Evolutionary conservation across 2,797 vertebrate species (phyloP), one percentile per base, ranked within the genome.

Genomic region (Enteromius thamalakanensis): DNA sequence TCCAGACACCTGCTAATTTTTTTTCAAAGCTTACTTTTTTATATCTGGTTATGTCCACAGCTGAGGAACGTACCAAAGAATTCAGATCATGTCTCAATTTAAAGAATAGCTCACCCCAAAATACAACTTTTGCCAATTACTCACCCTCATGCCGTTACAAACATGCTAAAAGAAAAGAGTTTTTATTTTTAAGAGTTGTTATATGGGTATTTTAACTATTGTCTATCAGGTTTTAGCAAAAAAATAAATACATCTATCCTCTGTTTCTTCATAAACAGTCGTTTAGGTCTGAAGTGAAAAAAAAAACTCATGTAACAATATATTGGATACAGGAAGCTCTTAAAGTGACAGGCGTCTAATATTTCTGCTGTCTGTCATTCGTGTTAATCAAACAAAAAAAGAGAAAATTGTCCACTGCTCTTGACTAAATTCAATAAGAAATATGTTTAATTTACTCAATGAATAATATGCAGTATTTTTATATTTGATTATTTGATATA

Each of bases 51-150:
- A 49, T 72, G 37, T 62, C 60, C 45, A 79, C 77, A 68, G 77
- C 62, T 68, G 64, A 79, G 76, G 76, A 79, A 79, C 62, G 0
- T 37, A 23, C 26, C 1, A 79, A 79, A 49, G 10, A 64, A 62
- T 26, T 14, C 17, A 45, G 11, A 42, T 58, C 29, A 51, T 3
- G 29, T 75, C 17, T 21, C n/a, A 19, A 14, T 76, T 34, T 14
- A 53, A 53, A 74, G 21, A 10, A 53, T 34, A 74, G 5, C 19
- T 74, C 10, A 34, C 17, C 9, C 47, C 32, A 32, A 34, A 34
- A 74, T 53, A 0, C 53, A 53, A 40, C 7, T 64, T 77, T 2
- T 76, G 7, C 14, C 10, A 26, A 26, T 40, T 10, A 26, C 14
- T 58, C 32, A 58, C 51, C n/a, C 12, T 75, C 72, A 76, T 58